Evolutionary conservation across 2,797 vertebrate genomes (phyloP).

Genomic region (Bradypodion pumilum): DNA sequence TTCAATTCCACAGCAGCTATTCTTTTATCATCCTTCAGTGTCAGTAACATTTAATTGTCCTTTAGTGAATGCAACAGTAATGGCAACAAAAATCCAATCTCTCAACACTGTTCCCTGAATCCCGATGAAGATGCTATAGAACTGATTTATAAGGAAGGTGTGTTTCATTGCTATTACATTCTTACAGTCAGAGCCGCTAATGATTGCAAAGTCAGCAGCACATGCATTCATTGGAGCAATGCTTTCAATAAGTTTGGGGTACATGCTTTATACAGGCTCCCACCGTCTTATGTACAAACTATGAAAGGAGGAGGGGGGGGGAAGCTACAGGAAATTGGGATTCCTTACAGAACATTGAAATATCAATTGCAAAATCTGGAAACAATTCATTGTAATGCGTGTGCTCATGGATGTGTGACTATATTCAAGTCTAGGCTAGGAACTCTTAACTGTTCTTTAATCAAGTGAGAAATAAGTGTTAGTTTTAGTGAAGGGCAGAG

Average conservation of each 20-base stretch:
- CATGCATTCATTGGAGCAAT: neutral
- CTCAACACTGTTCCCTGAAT: neutral
- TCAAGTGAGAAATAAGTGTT: slow-evolving; percentile 37
- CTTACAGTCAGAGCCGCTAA: neutral
- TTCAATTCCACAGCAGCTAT: neutral
- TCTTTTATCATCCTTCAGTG: neutral
- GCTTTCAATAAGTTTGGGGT: neutral
- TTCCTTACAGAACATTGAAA: neutral
- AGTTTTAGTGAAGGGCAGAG: slow-evolving; percentile 12
- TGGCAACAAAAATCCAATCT: neutral
- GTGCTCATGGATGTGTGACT: neutral
- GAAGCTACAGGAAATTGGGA: too few relatives aligned
- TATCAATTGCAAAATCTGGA: neutral
- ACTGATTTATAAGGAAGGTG: neutral
- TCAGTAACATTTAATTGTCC: neutral
- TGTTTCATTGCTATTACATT: neutral
- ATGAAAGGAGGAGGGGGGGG: neutral
- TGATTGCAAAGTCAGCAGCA: neutral
- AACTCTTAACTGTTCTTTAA: slow-evolving; percentile 24
- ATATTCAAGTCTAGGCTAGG: slow-evolving; percentile 7
- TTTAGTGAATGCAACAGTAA: neutral
- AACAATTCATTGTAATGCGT: neutral
- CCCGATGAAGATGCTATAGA: neutral
- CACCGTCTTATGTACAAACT: neutral
- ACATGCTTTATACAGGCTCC: neutral